phyloP scores from a whole-genome alignment of 2,888 invertebrate species.

The Pegoplata infirma region DNA sequence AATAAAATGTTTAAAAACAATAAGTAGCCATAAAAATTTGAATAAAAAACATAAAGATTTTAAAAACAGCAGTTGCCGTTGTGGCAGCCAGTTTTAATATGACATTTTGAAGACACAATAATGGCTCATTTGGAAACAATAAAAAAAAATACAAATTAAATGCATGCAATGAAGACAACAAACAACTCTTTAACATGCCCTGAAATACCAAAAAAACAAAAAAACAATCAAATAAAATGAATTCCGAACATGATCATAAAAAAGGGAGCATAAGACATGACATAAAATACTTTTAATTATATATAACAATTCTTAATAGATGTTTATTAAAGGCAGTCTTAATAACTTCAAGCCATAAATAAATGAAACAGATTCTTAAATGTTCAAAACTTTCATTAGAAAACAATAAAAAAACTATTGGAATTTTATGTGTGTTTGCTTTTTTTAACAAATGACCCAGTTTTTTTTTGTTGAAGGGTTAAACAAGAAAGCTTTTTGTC shows the following conservation, averaged over 20 bases:
- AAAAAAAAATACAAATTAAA: conserved; percentile 65
- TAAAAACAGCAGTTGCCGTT: not conserved
- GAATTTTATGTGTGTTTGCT: not conserved
- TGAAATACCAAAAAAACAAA: not conserved
- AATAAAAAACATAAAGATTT: not conserved
- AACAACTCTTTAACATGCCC: conserved; percentile 6
- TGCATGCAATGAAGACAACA: conserved; percentile 15
- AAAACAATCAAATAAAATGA: conserved; percentile 22
- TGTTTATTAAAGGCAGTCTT: not conserved
- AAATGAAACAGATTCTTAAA: not conserved
- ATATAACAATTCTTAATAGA: not conserved
- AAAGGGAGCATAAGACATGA: not conserved
- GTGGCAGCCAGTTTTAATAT: not conserved
- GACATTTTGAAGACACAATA: conserved; percentile 6
- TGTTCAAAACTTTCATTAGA: not conserved
- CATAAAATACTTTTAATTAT: not conserved
- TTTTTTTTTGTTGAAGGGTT: no score
- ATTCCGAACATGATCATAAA: not conserved
- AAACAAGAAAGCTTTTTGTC: no score
- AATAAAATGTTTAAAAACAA: conserved; percentile 7
- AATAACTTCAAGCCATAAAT: not conserved
- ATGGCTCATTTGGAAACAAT: conserved; percentile 70
- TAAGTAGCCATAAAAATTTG: not conserved
- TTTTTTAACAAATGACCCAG: not conserved
- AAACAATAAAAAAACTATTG: no score